phyloP scores from a whole-genome alignment of 1,140 invertebrate genomes.

The Orchestia grillus region DNA sequence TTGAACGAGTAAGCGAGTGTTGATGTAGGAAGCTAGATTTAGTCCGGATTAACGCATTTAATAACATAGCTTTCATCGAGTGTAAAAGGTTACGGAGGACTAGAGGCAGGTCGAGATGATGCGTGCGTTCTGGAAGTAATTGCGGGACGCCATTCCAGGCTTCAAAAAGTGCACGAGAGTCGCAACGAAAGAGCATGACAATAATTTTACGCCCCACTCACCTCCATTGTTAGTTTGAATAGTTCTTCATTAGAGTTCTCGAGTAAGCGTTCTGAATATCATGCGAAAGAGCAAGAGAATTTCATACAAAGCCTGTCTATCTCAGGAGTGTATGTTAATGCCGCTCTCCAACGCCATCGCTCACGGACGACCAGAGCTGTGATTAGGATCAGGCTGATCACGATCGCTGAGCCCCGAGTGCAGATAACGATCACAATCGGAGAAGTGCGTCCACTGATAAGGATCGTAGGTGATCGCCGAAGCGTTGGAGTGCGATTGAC shows the following conservation, averaged over 20 bases:
- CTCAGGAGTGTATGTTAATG: conserved; percentile 45
- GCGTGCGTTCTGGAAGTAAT: background rate
- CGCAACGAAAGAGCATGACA: background rate
- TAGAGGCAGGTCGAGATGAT: background rate
- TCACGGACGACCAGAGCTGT: background rate
- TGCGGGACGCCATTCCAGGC: background rate
- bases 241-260: conserved; percentile 6
- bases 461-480: background rate
- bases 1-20: background rate
- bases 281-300: conserved; percentile 1
- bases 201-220: conserved; percentile 19
- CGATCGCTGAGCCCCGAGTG: background rate
- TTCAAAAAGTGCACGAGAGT: background rate
- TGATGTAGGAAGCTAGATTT: background rate
- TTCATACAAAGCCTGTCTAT: background rate
- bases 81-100: conserved; percentile 10
- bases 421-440: background rate
- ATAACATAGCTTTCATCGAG: conserved; percentile 9
- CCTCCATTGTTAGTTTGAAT: background rate
- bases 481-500: conserved; percentile 12
- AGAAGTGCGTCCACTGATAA: conserved; percentile 13
- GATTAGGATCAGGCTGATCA: conserved; percentile 42
- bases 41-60: background rate
- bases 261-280: background rate
- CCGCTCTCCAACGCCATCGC: background rate